Base-by-base conservation (phyloP, 2,888 invertebrate species). In the Cyclophora punctaria region DNA sequence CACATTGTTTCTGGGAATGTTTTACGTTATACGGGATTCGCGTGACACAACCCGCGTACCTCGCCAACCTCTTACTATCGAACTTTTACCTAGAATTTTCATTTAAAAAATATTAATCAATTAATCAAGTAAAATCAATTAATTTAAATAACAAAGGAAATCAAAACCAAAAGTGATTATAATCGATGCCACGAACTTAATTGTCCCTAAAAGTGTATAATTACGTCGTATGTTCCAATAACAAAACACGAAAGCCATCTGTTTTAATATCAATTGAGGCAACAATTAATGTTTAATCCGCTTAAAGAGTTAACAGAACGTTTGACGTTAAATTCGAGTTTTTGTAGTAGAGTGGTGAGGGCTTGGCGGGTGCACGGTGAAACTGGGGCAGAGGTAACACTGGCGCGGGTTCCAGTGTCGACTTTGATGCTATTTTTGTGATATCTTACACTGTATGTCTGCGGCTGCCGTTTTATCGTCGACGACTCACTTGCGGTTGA, bases 371-470 rank as follows among this genome's bases (percentile, higher is more conserved):
- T 63, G 67, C 75, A 61, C 53, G 60, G 69, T 57, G 65, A 73
- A 84, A 79, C 71, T 84, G 80, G 82, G 84, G 66, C 81, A 80
- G 69, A 78, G 73, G 74, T 74, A 77, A 70, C 76, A 68, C 71
- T 64, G 67, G 63, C 62, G 66, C 60, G 58, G 68, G 63, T 67
- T 71, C 67, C 71, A 70, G 68, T 68, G 73, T 71, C 70, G 71
- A 67, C 75, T 77, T 79, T 76, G 78, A 79, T 78, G 79, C 78
- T 84, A 86, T 83, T 83, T 83, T 78, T 72, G 78, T 78, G 74
- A 78, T 71, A 70, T 66, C 70, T 74, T 73, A 71, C 5, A 37
- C 37, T 37, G 37, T 71, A 70, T 73, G 79, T 73, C 71, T 78
- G 79, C 73, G 80, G 83, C 77, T 69, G 64, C 61, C 65, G 72